Conservation (phyloP, 2,888 invertebrate genomes). For the Cephus nigrinus region DNA sequence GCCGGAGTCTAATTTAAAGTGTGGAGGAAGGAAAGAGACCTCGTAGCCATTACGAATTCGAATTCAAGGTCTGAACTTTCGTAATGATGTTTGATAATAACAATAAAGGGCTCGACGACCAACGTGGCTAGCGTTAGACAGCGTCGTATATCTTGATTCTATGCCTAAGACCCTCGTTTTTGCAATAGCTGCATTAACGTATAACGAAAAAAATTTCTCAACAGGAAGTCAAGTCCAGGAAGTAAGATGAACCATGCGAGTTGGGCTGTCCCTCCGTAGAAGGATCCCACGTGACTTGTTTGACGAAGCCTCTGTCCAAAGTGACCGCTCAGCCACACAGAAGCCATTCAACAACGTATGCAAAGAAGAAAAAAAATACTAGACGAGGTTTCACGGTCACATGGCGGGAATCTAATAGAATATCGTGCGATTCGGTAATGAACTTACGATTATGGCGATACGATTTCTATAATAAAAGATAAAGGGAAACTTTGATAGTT, state of each 20-base stretch:
- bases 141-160: not conserved
- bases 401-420: conserved; percentile 41
- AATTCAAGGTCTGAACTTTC: not conserved
- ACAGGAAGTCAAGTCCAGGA: not conserved
- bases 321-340: conserved; percentile 25
- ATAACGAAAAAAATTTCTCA: not conserved
- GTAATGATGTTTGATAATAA: not conserved
- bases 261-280: not conserved
- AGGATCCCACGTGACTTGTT: conserved; percentile 20
- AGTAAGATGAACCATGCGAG: not conserved
- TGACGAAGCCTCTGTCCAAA: conserved; percentile 19
- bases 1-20: not conserved
- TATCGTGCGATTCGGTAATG: conserved; percentile 40
- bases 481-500: not conserved
- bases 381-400: conserved; percentile 50
- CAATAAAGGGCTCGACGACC: not conserved
- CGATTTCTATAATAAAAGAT: not conserved
- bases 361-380: conserved; percentile 20
- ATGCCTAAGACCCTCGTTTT: not conserved
- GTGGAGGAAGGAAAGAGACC: not conserved
- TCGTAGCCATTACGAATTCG: not conserved
- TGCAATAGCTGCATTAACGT: not conserved
- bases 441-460: conserved; percentile 7
- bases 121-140: not conserved
- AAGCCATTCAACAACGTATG: conserved; percentile 40